These are phyloP conservation scores for Lagodon rhomboides DNA, from an alignment of 2,797 vertebrate species.

Conservation along the genomic window DNA sequence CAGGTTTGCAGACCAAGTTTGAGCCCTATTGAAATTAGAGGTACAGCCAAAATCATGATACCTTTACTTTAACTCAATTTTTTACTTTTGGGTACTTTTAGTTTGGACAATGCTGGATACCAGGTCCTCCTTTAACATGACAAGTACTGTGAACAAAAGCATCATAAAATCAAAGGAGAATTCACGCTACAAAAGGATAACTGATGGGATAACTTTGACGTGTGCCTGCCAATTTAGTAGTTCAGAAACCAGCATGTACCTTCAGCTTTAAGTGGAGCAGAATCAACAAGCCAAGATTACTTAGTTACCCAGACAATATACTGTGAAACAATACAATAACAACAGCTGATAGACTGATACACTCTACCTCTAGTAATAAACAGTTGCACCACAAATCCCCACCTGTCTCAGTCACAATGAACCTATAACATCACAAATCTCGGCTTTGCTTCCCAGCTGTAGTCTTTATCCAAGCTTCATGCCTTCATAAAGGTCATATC, in stretches of 20 bases:
- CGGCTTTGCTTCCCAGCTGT: conserved; percentile 2
- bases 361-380: not conserved
- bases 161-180: not conserved
- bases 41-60: no score
- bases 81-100: no score
- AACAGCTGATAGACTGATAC: not conserved
- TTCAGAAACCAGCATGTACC: not conserved
- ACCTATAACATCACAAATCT: not conserved
- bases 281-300: not conserved
- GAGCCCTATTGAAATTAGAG: not conserved
- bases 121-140: no score
- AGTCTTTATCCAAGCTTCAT: not conserved
- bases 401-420: not conserved
- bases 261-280: not conserved
- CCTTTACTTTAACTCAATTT: no score
- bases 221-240: not conserved
- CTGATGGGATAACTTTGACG: not conserved
- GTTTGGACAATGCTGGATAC: no score
- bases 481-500: conserved; percentile 4
- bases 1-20: not conserved
- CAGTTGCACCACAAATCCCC: not conserved
- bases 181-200: no score
- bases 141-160: not conserved
- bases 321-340: not conserved
- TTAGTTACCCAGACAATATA: not conserved